Percentiles rank a stretch among this genome's conserved stretches.
phyloP scores from a whole-genome alignment of 2,888 invertebrate species.

The Rhagonycha fulva region DNA sequence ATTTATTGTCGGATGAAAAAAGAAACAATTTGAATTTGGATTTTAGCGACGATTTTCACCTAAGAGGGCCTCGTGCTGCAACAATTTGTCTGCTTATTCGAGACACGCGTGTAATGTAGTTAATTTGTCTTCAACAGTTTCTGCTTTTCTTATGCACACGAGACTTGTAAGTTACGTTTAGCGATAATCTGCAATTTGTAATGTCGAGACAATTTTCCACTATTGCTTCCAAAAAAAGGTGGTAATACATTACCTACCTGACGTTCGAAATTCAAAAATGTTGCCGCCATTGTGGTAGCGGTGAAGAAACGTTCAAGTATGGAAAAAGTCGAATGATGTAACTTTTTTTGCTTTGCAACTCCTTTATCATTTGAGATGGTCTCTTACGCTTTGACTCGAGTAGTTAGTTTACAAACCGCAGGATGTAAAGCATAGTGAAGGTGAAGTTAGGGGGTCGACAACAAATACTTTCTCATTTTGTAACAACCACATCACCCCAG shows the following conservation, averaged over 20 bases:
- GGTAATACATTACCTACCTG: background rate
- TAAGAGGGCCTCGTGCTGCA: conserved; percentile 6
- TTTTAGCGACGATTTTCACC: background rate
- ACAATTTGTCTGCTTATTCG: conserved; percentile 22
- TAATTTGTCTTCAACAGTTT: conserved; percentile 17
- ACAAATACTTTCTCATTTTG: conserved; percentile 16
- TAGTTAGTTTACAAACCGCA: conserved; percentile 15
- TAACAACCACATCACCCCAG: conserved; percentile 3
- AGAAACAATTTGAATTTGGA: background rate
- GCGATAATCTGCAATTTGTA: background rate
- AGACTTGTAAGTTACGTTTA: background rate
- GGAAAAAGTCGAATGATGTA: background rate
- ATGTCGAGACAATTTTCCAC: background rate
- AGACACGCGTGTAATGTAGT: conserved; percentile 19
- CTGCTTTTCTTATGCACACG: background rate
- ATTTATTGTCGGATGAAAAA: too few relatives aligned
- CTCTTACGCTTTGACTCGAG: background rate
- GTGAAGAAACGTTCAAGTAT: background rate
- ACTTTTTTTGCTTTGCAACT: background rate
- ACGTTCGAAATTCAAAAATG: background rate
- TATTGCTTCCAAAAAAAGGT: background rate
- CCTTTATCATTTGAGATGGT: background rate
- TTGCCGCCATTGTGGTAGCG: background rate
- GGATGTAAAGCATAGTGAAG: background rate
- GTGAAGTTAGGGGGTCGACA: conserved; percentile 6